Evolutionary conservation across 1,140 invertebrate species (phyloP), one percentile per base, ranked within the genome.

Genomic region (Hormaphis cornu): DNA sequence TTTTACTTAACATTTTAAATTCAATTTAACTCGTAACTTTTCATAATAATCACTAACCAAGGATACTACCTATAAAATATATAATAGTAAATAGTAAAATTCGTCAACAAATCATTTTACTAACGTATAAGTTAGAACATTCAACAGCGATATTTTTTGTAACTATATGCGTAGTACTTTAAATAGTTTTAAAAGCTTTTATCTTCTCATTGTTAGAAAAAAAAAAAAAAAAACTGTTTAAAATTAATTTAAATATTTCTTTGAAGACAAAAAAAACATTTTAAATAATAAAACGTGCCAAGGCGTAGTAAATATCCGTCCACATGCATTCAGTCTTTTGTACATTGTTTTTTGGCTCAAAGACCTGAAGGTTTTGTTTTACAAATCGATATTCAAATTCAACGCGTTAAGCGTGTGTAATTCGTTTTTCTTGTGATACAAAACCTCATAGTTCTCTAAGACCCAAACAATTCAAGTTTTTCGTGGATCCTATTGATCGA

Each of bases 301-400:
- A 40, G 54, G 54, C 33, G 22, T 58, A 58, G 35, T 58, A 58
- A 56, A 58, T 58, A 54, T 58, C 54, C 40, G 18, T 40, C 35
- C 14, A 1, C 12, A 42, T 35, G 12, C 6, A 18, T 35, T n/a
- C 40, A 37, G 54, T 58, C 14, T 24, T 56, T 37, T 24, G 20
- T 58, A 7, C 20, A 58, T 58, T 58, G 54, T 40, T 56, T 22
- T 35, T 37, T 24, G 40, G 24, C 54, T 22, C 7, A 56, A 56
- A 37, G 22, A 58, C 54, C n/a, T 37, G 20, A 58, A 58, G 35
- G 35, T 58, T 58, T 58, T 58, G 54, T 58, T 58, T 40, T 18
- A 40, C 54, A 40, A 37, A 58, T 58, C 54, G 54, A 58, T 58
- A 58, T 37, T 58, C 35, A 40, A 58, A 58, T 22, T 37, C 14